phyloP scores from a whole-genome alignment of 2,113 vertebrate genomes.

The Podarcis muralis region DNA sequence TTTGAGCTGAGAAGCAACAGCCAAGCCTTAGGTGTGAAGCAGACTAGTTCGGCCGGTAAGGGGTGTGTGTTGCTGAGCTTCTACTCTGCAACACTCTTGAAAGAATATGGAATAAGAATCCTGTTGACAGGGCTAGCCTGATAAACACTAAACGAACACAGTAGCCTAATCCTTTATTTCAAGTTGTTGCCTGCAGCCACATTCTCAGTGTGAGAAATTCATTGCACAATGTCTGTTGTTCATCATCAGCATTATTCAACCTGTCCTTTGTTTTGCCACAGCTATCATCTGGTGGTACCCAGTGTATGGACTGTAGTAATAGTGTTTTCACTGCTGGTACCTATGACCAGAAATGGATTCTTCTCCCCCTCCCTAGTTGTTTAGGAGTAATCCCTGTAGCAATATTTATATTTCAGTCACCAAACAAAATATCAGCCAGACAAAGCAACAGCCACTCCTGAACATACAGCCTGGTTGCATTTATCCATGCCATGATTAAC shows the following conservation, averaged over 20 bases:
- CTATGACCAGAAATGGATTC: neutral
- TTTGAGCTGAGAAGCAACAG: neutral
- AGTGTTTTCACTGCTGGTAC: neutral
- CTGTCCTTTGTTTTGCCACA: neutral
- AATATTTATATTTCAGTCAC: neutral
- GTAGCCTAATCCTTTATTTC: neutral
- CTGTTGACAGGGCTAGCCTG: neutral
- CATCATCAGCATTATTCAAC: neutral
- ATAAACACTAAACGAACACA: slow-evolving; percentile 9
- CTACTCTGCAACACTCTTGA: neutral
- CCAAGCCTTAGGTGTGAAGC: too few species aligned
- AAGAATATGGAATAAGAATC: neutral
- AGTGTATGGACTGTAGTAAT: fast-evolving
- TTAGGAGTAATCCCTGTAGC: neutral
- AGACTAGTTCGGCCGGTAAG: neutral
- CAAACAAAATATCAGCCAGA: neutral
- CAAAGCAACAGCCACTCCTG: too few species aligned
- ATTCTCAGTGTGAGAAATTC: slow-evolving; percentile 24
- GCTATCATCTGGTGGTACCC: slow-evolving; percentile 10
- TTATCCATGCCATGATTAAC: neutral
- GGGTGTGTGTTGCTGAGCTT: too few species aligned
- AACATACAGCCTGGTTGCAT: neutral
- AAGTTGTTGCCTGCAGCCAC: slow-evolving; percentile 37
- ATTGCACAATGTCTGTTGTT: slow-evolving; percentile 13
- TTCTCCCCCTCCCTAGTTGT: neutral